Conservation (phyloP, 92 coral and sea anemone species). For the Zoanthus sociatus region DNA sequence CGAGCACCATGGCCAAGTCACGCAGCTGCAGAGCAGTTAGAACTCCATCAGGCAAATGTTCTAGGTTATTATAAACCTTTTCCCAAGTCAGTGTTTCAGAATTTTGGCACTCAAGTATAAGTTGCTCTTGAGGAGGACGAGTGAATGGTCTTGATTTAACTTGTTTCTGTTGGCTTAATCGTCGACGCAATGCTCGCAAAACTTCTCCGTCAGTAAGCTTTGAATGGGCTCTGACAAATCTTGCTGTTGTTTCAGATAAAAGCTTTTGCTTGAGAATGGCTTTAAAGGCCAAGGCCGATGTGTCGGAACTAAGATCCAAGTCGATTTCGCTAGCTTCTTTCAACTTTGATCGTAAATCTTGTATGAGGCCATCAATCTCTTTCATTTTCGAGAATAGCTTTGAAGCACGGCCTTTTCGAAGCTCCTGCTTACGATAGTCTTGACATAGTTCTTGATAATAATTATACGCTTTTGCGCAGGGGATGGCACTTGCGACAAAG, state of each 20-base stretch:
- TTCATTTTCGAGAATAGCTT: slow-evolving; percentile 22
- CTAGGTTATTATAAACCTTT: neutral
- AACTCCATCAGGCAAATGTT: neutral
- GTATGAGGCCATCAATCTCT: slow-evolving; percentile 4
- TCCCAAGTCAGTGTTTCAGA: slow-evolving; percentile 34
- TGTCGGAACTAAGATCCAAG: slow-evolving; percentile 12
- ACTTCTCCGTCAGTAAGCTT: slow-evolving; percentile 20
- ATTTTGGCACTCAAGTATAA: slow-evolving; percentile 38
- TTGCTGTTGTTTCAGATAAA: slow-evolving; percentile 17
- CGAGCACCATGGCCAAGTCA: slow-evolving; percentile 22
- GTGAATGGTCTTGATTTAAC: slow-evolving; percentile 28
- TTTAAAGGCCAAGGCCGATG: slow-evolving; percentile 35
- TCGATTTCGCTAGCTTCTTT: slow-evolving; percentile 37
- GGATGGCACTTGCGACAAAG: slow-evolving; percentile 25
- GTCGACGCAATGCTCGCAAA: slow-evolving; percentile 26
- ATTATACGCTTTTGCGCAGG: slow-evolving; percentile 40
- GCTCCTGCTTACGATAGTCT: slow-evolving; percentile 21
- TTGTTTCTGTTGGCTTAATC: slow-evolving; percentile 30
- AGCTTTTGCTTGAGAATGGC: slow-evolving; percentile 30
- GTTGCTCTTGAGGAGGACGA: slow-evolving; percentile 21
- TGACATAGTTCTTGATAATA: slow-evolving; percentile 17
- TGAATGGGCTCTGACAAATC: slow-evolving; percentile 27
- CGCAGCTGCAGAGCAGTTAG: slow-evolving; percentile 11
- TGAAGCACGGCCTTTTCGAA: slow-evolving; percentile 45
- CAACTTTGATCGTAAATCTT: slow-evolving; percentile 39